Conservation (phyloP, 2,888 invertebrate species). For the Neoscelio sp. region DNA sequence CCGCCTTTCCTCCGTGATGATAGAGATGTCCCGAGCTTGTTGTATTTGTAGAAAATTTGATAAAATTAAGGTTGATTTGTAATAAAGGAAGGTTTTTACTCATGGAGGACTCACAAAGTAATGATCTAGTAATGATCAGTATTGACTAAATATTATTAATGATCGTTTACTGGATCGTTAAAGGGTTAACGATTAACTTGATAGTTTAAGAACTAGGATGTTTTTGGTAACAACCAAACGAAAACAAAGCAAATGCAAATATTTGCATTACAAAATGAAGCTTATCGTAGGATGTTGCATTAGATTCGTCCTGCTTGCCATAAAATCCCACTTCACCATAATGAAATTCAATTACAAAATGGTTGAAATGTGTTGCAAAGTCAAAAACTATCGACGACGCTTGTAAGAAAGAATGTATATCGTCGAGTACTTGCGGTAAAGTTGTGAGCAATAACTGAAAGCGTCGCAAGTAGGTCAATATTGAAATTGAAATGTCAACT, state of each 20-base stretch:
- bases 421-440: constrained; percentile 35
- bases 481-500: constrained; percentile 63
- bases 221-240: background rate
- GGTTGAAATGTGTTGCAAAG: constrained; percentile 18
- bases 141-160: no score
- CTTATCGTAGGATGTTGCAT: background rate
- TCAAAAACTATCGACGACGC: constrained; percentile 31
- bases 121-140: no score
- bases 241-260: constrained; percentile 21
- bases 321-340: no score
- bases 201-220: no score
- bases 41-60: constrained; percentile 1
- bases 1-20: background rate
- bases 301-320: no score
- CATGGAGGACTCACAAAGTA: no score
- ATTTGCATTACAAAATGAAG: constrained; percentile 41
- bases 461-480: constrained; percentile 56
- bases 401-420: constrained; percentile 37
- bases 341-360: constrained; percentile 57
- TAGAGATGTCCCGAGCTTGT: constrained; percentile 1
- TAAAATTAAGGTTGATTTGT: constrained; percentile 23
- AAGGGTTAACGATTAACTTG: no score
- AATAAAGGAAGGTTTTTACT: no score
- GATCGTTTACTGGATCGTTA: no score
- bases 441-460: constrained; percentile 52